Evolutionary conservation across 1,140 invertebrate species (phyloP).

Genomic region (Sitobion miscanthi): DNA sequence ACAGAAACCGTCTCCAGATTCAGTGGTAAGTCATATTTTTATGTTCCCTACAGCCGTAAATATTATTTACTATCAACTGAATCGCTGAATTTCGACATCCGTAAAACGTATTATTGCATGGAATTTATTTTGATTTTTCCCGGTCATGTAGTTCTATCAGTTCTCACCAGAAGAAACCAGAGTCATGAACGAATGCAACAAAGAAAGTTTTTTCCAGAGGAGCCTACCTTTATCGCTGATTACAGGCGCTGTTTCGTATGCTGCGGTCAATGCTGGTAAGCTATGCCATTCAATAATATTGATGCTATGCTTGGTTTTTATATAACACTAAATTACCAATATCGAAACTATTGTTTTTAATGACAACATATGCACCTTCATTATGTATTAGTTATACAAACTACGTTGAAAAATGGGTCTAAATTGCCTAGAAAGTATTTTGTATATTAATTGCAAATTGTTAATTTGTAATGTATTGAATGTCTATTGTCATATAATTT

Average conservation of each 20-base stretch:
- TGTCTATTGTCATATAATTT: too few relatives aligned
- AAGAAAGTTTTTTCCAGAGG: conserved; percentile 74
- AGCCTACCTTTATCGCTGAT: conserved; percentile 71
- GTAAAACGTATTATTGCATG: neutral
- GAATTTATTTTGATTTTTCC: neutral
- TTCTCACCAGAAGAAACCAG: conserved; percentile 71
- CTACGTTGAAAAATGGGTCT: neutral
- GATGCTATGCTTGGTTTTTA: too few relatives aligned
- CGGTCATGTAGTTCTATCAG: conserved; percentile 59
- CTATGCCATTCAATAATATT: neutral
- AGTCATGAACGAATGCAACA: conserved; percentile 74
- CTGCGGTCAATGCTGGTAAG: conserved; percentile 69
- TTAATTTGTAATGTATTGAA: neutral
- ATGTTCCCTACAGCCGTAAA: neutral
- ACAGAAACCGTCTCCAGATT: conserved; percentile 34
- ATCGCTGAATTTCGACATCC: rapidly evolving
- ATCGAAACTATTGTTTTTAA: neutral
- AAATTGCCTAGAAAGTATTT: neutral
- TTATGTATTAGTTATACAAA: neutral
- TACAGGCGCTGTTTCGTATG: conserved; percentile 68
- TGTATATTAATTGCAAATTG: neutral
- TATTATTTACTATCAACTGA: neutral
- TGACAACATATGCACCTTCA: neutral
- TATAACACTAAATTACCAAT: neutral
- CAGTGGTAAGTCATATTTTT: neutral